Evolutionary conservation across 2,888 invertebrate species (phyloP).

Genomic region (Eugnorisma glareosa): DNA sequence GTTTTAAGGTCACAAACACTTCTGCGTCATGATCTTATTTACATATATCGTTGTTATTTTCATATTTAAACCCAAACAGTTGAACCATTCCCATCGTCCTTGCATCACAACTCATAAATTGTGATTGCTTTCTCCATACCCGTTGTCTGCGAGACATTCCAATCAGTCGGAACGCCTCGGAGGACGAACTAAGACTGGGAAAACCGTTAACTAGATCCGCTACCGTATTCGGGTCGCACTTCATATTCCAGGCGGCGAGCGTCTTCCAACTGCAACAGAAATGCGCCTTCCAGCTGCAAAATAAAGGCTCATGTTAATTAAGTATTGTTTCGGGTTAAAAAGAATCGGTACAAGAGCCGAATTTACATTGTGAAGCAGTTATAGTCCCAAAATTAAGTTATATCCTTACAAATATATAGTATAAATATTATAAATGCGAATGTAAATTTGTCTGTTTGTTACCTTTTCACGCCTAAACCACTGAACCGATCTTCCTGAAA

Average conservation of each 20-base stretch:
- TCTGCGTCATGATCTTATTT: no score
- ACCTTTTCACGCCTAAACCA: no score
- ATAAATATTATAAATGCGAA: no score
- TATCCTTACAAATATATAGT: no score
- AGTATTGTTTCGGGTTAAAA: conserved; percentile 12
- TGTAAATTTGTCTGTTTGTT: no score
- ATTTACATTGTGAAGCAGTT: background rate
- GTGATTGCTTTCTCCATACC: conserved; percentile 81
- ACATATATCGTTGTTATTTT: background rate
- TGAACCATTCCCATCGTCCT: conserved; percentile 64
- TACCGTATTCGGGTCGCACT: conserved; percentile 70
- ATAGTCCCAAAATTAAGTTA: background rate
- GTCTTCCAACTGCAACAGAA: conserved; percentile 54
- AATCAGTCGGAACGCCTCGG: conserved; percentile 76
- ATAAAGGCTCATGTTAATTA: conserved; percentile 57
- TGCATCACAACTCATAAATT: conserved; percentile 75
- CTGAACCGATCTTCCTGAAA: no score
- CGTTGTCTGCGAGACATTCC: conserved; percentile 78
- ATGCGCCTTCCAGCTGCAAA: conserved; percentile 58
- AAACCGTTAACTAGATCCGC: conserved; percentile 77
- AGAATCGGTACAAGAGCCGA: background rate
- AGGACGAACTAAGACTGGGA: conserved; percentile 73
- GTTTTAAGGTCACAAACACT: background rate
- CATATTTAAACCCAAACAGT: conserved; percentile 3
- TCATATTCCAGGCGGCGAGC: conserved; percentile 69